Conservation (phyloP, 2,113 vertebrate genomes). For the Caloenas nicobarica region DNA sequence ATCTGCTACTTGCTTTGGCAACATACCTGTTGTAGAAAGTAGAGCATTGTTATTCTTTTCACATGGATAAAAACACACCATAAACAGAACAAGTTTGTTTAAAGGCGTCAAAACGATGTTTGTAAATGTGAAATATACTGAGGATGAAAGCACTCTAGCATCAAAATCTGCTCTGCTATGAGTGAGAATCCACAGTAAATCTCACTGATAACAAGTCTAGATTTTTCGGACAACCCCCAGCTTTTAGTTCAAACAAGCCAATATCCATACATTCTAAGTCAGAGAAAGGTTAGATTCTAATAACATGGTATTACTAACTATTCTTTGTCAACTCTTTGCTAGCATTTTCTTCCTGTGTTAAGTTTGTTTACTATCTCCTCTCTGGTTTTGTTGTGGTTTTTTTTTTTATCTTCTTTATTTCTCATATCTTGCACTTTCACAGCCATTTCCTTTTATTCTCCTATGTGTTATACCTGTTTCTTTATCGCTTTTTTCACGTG, state of each 20-base stretch:
- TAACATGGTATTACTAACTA: neutral
- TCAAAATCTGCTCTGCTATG: neutral
- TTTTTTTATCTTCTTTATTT: neutral
- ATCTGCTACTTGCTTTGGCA: conserved; percentile 84
- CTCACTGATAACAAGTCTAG: neutral
- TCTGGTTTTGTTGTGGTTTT: too few relatives aligned
- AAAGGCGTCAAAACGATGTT: neutral
- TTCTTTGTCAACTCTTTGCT: neutral
- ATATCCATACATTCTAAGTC: neutral
- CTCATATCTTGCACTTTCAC: neutral
- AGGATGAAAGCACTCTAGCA: neutral
- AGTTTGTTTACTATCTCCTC: neutral
- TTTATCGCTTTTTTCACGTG: neutral
- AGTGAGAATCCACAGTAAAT: neutral
- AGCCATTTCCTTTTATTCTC: neutral
- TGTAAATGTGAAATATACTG: neutral
- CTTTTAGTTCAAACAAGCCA: neutral
- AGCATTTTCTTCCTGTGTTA: neutral
- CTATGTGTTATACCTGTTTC: neutral
- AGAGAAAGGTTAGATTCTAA: neutral
- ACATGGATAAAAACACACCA: neutral
- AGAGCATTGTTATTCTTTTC: neutral
- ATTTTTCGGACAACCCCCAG: neutral
- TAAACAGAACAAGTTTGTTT: neutral
- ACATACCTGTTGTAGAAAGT: conserved; percentile 76